Percentiles rank a stretch among this genome's conserved stretches.
These are phyloP conservation scores for Teleogryllus occipitalis DNA, from an alignment of 1,140 invertebrate species.

Conservation along the genomic window DNA sequence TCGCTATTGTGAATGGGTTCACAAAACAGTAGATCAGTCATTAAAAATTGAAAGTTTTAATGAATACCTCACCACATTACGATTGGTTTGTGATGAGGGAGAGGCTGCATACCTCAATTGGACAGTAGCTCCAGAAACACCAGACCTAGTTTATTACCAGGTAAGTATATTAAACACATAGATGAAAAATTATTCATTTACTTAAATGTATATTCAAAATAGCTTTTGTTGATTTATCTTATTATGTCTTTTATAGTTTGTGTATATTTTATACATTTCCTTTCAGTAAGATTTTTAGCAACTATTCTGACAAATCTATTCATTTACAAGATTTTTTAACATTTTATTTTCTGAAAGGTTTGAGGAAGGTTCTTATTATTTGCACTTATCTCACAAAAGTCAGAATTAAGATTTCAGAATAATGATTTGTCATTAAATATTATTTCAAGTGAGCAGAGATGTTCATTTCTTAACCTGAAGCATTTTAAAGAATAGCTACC, in stretches of 20 bases:
- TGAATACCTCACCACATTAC: constrained; percentile 64
- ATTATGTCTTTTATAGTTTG: background rate
- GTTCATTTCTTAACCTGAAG: no score
- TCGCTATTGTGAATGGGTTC: constrained; percentile 67
- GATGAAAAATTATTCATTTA: no score
- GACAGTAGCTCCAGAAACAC: constrained; percentile 72
- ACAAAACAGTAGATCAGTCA: constrained; percentile 60
- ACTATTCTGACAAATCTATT: no score
- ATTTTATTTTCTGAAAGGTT: no score
- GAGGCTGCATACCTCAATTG: constrained; percentile 65
- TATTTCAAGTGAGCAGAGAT: no score
- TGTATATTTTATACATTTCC: background rate
- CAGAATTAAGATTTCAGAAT: no score
- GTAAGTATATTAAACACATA: constrained; percentile 39
- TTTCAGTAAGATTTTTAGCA: no score
- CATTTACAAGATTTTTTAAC: no score
- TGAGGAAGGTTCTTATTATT: no score
- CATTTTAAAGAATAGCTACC: no score
- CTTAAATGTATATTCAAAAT: background rate
- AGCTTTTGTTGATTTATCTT: background rate
- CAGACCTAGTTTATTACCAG: constrained; percentile 80
- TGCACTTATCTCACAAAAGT: no score
- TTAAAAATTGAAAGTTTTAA: constrained; percentile 57
- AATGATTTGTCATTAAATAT: no score
- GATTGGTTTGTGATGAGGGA: constrained; percentile 63